Conservation (phyloP, 2,113 vertebrate genomes). For the Gnathonemus echidnorhynchus region DNA sequence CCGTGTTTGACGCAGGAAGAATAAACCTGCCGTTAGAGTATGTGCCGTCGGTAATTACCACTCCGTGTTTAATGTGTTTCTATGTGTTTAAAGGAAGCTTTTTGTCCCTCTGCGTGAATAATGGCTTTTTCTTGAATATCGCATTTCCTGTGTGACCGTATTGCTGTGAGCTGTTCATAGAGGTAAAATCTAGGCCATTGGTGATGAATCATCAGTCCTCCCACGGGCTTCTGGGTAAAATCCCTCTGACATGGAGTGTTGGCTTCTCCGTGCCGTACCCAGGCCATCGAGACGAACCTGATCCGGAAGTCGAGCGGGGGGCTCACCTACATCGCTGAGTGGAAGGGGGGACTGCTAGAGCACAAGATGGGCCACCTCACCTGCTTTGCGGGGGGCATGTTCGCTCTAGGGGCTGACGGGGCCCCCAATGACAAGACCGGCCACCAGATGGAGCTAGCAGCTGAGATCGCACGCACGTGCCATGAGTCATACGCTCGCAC, state of each 20-base stretch:
- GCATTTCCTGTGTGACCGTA: neutral
- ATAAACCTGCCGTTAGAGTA: neutral
- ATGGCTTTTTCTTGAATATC: neutral
- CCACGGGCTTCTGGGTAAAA: neutral
- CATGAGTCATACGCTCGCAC: constrained; percentile 92
- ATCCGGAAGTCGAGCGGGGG: constrained; percentile 84
- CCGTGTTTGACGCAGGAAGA: neutral
- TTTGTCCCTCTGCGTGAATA: neutral
- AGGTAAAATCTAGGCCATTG: neutral
- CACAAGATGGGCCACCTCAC: constrained; percentile 99
- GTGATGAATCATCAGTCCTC: neutral
- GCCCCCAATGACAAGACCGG: constrained; percentile 75
- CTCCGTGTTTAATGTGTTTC: neutral
- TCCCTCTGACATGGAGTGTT: neutral
- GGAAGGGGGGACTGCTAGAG: constrained; percentile 93
- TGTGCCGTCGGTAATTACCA: neutral
- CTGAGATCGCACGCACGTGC: constrained; percentile 92
- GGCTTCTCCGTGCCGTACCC: neutral
- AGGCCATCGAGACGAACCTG: constrained; percentile 91
- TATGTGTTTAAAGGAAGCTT: neutral
- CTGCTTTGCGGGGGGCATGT: constrained; percentile 97
- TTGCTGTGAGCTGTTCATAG: neutral
- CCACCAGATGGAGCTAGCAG: constrained; percentile 86
- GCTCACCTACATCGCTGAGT: constrained; percentile 93
- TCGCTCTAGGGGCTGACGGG: constrained; percentile 86